Percentiles rank a stretch among this genome's conserved stretches.
Conservation (phyloP, 2,888 invertebrate genomes). For the Mimumesa dahlbomi region DNA sequence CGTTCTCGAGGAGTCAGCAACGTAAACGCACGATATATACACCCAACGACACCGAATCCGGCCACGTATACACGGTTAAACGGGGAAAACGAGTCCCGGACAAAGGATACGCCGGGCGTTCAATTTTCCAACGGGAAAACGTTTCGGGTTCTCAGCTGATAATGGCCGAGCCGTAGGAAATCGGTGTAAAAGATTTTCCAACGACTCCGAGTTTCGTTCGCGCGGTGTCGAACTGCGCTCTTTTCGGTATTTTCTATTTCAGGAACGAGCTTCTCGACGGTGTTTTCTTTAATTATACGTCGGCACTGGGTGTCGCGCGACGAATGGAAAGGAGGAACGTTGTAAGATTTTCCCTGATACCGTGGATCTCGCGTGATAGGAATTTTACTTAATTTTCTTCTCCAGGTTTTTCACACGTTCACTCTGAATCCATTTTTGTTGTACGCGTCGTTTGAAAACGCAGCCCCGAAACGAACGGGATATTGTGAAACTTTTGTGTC, state of each 20-base stretch:
- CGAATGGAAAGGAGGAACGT: no score
- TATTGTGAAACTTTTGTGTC: constrained; percentile 29
- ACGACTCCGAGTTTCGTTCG: not conserved
- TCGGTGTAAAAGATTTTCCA: constrained; percentile 39
- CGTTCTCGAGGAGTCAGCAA: constrained; percentile 23
- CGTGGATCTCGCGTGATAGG: no score
- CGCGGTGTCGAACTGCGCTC: not conserved
- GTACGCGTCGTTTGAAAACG: not conserved
- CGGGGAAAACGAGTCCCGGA: no score
- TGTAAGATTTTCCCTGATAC: no score
- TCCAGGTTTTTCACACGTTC: no score
- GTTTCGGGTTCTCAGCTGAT: constrained; percentile 16
- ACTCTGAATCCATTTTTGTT: no score
- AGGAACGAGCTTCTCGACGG: not conserved
- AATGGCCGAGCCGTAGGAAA: constrained; percentile 25
- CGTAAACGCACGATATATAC: constrained; percentile 28
- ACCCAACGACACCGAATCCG: constrained; percentile 37
- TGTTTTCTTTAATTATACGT: not conserved
- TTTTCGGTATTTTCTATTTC: not conserved
- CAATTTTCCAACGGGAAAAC: constrained; percentile 33
- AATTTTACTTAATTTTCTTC: no score
- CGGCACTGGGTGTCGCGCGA: no score
- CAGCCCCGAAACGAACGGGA: constrained; percentile 7
- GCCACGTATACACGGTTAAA: no score
- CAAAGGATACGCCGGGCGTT: constrained; percentile 41